A percentile compares a stretch with the other conserved stretches of the same genome.
Conservation (phyloP, 2,888 invertebrate species). For the Sialis fuliginosa region DNA sequence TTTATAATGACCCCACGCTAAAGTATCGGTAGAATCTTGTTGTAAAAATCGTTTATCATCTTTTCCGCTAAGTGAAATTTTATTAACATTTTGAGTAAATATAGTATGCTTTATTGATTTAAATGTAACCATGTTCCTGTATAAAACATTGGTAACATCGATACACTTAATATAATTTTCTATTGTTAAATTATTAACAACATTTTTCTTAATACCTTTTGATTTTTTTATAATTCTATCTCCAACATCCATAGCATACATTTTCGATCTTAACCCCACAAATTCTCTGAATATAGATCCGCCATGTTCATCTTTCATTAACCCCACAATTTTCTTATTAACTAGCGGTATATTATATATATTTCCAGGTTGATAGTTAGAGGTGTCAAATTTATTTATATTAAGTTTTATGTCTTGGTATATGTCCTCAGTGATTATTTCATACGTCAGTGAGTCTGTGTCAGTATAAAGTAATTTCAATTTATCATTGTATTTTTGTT, state of each 20-base stretch:
- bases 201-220: neutral
- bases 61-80: slow-evolving; percentile 1
- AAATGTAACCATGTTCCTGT: neutral
- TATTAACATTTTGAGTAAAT: slow-evolving; percentile 3
- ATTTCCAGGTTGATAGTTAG: slow-evolving; percentile 14
- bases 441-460: slow-evolving; percentile 16
- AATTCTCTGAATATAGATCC: slow-evolving; percentile 6
- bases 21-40: slow-evolving; percentile 1
- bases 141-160: neutral
- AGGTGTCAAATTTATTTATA: slow-evolving; percentile 17
- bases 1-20: slow-evolving; percentile 3
- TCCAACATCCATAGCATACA: slow-evolving; percentile 1
- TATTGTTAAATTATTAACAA: neutral
- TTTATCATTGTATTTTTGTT: slow-evolving; percentile 13
- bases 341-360: slow-evolving; percentile 11
- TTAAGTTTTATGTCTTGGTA: slow-evolving; percentile 16
- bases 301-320: slow-evolving; percentile 8
- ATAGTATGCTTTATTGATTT: slow-evolving; percentile 1
- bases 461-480: slow-evolving; percentile 15
- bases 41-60: slow-evolving; percentile 4
- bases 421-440: slow-evolving; percentile 17
- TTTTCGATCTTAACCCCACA: slow-evolving; percentile 8
- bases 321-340: slow-evolving; percentile 10
- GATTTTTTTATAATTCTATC: neutral
- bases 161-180: neutral